phyloP scores from a whole-genome alignment of 2,888 invertebrate species.

The Lottia gigantea region DNA sequence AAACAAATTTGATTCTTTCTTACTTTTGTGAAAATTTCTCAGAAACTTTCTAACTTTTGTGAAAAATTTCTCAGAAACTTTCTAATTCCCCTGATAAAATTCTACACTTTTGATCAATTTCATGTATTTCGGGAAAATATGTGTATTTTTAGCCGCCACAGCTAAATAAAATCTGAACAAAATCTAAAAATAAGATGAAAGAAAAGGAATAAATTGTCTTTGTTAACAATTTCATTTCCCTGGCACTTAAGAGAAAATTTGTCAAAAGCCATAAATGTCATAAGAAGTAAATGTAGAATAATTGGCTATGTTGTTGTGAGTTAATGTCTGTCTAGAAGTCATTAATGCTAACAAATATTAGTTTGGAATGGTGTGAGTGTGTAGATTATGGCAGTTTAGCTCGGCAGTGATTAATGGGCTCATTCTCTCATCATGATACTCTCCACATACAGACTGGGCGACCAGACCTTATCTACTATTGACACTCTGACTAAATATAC shows the following conservation, averaged over 20 bases:
- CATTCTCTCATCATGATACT: not conserved
- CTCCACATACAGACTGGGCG: not conserved
- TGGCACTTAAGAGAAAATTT: slow-evolving; percentile 7
- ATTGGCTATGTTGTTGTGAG: slow-evolving; percentile 8
- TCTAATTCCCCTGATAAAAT: too few relatives aligned
- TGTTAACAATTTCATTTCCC: slow-evolving; percentile 8
- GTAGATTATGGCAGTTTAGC: slow-evolving; percentile 8
- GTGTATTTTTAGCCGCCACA: too few relatives aligned
- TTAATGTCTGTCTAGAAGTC: slow-evolving; percentile 11
- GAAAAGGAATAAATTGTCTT: slow-evolving; percentile 5
- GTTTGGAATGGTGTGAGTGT: slow-evolving; percentile 11
- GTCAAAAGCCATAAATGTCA: slow-evolving; percentile 11
- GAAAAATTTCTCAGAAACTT: too few relatives aligned
- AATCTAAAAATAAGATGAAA: not conserved
- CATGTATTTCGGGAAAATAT: too few relatives aligned
- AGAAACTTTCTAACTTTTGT: too few relatives aligned
- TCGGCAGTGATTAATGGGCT: slow-evolving; percentile 10
- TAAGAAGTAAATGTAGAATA: slow-evolving; percentile 11
- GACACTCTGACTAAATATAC: not conserved
- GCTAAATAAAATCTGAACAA: not conserved
- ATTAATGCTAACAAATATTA: slow-evolving; percentile 9
- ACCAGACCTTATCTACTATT: slow-evolving; percentile 8
- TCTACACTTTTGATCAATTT: too few relatives aligned
- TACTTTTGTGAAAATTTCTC: too few relatives aligned
- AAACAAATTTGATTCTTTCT: too few relatives aligned